Evolutionary conservation across 2,113 vertebrate species (phyloP).

Genomic region (Aphyosemion australe): DNA sequence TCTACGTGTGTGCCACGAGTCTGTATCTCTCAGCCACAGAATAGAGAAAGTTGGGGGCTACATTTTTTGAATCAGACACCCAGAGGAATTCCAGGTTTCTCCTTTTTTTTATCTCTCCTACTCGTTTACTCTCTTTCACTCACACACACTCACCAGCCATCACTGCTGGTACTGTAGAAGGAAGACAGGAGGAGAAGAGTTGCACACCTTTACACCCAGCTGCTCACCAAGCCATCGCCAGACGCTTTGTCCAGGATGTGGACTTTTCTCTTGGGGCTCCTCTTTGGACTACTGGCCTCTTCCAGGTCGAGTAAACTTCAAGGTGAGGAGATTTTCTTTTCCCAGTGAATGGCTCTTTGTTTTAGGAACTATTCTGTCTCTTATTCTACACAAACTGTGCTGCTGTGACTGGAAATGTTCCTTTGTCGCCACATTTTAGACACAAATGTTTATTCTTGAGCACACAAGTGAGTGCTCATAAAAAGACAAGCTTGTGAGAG

Average conservation of each 20-base stretch:
- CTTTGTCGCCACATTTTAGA: slow-evolving; percentile 22
- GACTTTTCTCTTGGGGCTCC: slow-evolving; percentile 72
- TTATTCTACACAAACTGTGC: slow-evolving; percentile 20
- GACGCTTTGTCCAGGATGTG: slow-evolving; percentile 72
- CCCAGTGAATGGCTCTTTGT: slow-evolving; percentile 48
- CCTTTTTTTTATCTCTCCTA: slow-evolving; percentile 23
- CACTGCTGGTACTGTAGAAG: slow-evolving; percentile 60
- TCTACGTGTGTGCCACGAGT: slow-evolving; percentile 50
- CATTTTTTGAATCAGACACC: slow-evolving; percentile 71
- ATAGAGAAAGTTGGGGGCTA: slow-evolving; percentile 72
- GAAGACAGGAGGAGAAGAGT: slow-evolving; percentile 56
- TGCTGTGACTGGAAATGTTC: background rate
- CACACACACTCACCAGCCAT: slow-evolving; percentile 36
- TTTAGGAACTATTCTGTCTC: background rate
- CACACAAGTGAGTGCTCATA: slow-evolving; percentile 15
- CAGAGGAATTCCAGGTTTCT: slow-evolving; percentile 53
- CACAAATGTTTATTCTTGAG: background rate
- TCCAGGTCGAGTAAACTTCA: slow-evolving; percentile 49
- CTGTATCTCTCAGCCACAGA: slow-evolving; percentile 57
- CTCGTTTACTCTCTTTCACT: slow-evolving; percentile 24
- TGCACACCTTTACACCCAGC: slow-evolving; percentile 52
- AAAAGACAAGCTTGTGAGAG: slow-evolving; percentile 31
- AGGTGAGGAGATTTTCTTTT: slow-evolving; percentile 69
- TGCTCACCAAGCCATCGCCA: slow-evolving; percentile 44
- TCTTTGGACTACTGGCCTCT: slow-evolving; percentile 76